phyloP scores from a whole-genome alignment of 2,113 vertebrate genomes.

The Datnioides undecimradiatus region DNA sequence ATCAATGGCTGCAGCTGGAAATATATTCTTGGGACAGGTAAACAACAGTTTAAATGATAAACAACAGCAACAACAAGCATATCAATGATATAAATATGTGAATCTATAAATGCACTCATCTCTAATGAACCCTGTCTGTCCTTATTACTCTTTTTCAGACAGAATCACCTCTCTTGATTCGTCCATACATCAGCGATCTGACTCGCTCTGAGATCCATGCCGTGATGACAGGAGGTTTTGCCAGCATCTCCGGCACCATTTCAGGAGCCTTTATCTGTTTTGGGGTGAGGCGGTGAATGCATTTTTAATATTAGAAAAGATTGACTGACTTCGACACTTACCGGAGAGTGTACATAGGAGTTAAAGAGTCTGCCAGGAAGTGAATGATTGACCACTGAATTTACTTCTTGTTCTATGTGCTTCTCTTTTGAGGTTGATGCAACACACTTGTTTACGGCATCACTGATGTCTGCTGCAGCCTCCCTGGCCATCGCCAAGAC shows the following conservation, averaged over 20 bases:
- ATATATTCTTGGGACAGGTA: conserved; percentile 92
- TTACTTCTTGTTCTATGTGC: not conserved
- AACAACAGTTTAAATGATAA: conserved; percentile 16
- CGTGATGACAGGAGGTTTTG: conserved; percentile 90
- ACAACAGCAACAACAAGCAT: not conserved
- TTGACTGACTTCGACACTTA: too few relatives aligned
- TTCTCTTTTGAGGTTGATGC: conserved; percentile 83
- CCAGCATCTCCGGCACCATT: conserved; percentile 88
- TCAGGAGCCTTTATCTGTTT: conserved; percentile 90
- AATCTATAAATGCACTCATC: not conserved
- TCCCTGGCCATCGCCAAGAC: conserved; percentile 88
- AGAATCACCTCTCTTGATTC: conserved; percentile 87
- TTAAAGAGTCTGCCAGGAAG: not conserved
- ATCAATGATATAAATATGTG: not conserved
- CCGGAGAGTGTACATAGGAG: not conserved
- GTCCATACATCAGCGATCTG: conserved; percentile 83
- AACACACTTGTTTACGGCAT: conserved; percentile 89
- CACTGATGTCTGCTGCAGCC: conserved; percentile 91
- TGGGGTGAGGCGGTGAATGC: conserved; percentile 83
- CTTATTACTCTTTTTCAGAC: conserved; percentile 75
- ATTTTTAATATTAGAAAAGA: too few relatives aligned
- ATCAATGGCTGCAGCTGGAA: conserved; percentile 90
- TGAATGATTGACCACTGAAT: not conserved
- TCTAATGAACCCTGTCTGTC: conserved; percentile 12
- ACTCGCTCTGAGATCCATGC: conserved; percentile 91